These are phyloP conservation scores for Brachynemurus nebulosus DNA, from an alignment of 2,888 invertebrate species.

Conservation along the genomic window DNA sequence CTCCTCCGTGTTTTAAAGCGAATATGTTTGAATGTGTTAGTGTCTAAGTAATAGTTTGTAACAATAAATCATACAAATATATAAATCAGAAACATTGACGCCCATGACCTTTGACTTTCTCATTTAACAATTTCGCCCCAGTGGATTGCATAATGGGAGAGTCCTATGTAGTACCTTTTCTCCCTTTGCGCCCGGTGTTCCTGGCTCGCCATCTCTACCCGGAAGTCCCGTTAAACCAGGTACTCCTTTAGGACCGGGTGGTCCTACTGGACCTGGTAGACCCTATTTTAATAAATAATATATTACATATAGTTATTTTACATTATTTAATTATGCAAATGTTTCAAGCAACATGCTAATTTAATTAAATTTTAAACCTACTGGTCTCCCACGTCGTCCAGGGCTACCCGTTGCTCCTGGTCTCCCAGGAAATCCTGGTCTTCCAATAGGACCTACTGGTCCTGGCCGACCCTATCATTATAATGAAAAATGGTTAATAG, in stretches of 20 bases:
- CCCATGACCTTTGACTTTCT: no score
- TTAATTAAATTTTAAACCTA: constrained; percentile 24
- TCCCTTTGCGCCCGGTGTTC: constrained; percentile 34
- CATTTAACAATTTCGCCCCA: no score
- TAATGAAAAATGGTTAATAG: constrained; percentile 22
- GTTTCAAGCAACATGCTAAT: no score
- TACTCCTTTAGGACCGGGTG: constrained; percentile 30
- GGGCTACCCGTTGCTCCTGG: constrained; percentile 32
- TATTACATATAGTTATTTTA: no score
- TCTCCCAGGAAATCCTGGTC: constrained; percentile 30
- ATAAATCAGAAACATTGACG: no score
- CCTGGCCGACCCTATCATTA: constrained; percentile 33
- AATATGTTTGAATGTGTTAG: no score
- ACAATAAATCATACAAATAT: no score
- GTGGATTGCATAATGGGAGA: no score
- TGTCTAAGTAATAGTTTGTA: no score
- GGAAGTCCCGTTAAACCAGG: constrained; percentile 31
- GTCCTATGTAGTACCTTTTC: constrained; percentile 25
- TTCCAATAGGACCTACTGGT: constrained; percentile 29
- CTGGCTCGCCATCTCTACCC: constrained; percentile 31
- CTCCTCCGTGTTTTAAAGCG: no score
- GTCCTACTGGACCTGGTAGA: constrained; percentile 30
- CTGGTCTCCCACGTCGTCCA: constrained; percentile 30
- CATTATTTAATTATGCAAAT: no score
- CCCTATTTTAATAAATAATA: no score